Conservation (phyloP, 2,113 vertebrate species). For the Strigops habroptila region DNA sequence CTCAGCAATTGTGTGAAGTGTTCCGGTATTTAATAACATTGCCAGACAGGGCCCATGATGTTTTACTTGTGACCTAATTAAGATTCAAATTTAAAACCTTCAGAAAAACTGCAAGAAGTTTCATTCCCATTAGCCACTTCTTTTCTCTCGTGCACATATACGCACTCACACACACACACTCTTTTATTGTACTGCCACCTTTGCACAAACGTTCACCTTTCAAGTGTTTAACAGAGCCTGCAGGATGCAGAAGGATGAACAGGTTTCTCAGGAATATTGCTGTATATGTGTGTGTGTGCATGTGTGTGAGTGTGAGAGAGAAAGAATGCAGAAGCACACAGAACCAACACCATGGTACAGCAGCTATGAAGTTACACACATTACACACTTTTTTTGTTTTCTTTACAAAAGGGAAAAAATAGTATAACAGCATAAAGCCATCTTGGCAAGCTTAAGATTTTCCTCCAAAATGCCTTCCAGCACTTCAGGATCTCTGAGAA, state of each 20-base stretch:
- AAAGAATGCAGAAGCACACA: slow-evolving; percentile 35
- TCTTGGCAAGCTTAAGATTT: slow-evolving; percentile 66
- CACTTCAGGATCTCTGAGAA: slow-evolving; percentile 73
- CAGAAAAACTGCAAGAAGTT: neutral
- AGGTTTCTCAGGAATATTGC: slow-evolving; percentile 27
- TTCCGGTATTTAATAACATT: neutral
- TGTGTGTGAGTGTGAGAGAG: neutral
- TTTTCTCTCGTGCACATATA: slow-evolving; percentile 2
- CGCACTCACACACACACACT: neutral
- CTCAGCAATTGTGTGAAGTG: neutral
- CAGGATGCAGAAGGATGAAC: neutral
- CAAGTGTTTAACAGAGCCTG: neutral
- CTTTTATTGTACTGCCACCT: slow-evolving; percentile 42
- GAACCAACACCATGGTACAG: slow-evolving; percentile 59
- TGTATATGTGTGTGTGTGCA: neutral
- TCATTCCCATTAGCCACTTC: neutral
- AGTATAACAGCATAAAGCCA: slow-evolving; percentile 66
- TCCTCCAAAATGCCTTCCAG: slow-evolving; percentile 68
- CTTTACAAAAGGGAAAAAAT: slow-evolving; percentile 57
- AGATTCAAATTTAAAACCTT: slow-evolving; percentile 2
- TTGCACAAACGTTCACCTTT: neutral
- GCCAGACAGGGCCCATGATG: neutral
- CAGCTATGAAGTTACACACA: slow-evolving; percentile 53
- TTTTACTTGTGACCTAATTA: slow-evolving; percentile 5
- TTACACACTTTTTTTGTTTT: neutral